phyloP scores from a whole-genome alignment of 2,888 invertebrate genomes.

The Campopleginae sp. region DNA sequence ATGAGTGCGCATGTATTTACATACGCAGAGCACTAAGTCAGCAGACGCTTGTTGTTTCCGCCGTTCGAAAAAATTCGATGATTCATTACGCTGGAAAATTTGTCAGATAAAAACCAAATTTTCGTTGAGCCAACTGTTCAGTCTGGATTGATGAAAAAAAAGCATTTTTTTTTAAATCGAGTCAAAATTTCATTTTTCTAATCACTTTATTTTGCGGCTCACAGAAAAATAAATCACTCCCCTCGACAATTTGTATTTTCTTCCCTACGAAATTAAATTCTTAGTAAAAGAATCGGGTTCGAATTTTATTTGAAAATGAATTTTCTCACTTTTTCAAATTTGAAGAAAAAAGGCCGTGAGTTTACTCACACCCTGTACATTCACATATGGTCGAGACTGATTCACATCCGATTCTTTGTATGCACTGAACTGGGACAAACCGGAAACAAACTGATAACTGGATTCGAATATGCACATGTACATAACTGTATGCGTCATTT shows the following conservation, averaged over 20 bases:
- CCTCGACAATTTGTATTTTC: not conserved
- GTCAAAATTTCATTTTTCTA: not conserved
- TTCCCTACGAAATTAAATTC: too few relatives aligned
- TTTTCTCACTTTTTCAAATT: not conserved
- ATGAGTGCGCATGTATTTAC: not conserved
- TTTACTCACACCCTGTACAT: not conserved
- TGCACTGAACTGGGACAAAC: not conserved
- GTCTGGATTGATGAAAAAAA: not conserved
- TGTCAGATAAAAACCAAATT: not conserved
- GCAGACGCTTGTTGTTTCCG: not conserved
- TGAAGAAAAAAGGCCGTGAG: not conserved
- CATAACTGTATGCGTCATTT: conserved; percentile 2
- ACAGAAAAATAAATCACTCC: not conserved
- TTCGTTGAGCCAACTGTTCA: not conserved
- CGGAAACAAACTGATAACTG: conserved; percentile 17
- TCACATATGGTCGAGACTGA: not conserved
- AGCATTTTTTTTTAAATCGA: not conserved
- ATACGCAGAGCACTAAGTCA: not conserved
- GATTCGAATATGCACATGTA: not conserved
- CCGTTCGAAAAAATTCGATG: not conserved
- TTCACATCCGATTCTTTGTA: conserved; percentile 12
- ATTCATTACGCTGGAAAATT: not conserved
- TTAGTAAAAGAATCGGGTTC: not conserved
- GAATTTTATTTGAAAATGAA: not conserved
- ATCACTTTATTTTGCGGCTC: not conserved